These are phyloP conservation scores for Pionites leucogaster DNA, from an alignment of 2,113 vertebrate species.

Conservation along the genomic window DNA sequence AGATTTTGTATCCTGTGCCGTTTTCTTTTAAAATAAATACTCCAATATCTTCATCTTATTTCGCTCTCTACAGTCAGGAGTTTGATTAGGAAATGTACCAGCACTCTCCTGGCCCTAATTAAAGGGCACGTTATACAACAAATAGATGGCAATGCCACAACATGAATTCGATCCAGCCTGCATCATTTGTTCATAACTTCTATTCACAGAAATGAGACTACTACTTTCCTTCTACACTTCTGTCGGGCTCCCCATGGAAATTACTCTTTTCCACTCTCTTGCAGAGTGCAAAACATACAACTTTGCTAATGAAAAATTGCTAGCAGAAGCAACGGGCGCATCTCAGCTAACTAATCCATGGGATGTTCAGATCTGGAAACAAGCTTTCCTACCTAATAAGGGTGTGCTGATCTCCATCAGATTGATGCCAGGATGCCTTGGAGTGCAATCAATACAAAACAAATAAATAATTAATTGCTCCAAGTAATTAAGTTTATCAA, in stretches of 20 bases:
- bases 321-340: slow-evolving; percentile 52
- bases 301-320: slow-evolving; percentile 18
- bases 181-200: slow-evolving; percentile 28
- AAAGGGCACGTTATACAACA: slow-evolving; percentile 1
- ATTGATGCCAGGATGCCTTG: slow-evolving; percentile 47
- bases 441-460: slow-evolving; percentile 63
- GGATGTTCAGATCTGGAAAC: slow-evolving; percentile 34
- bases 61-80: not conserved
- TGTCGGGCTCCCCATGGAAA: slow-evolving; percentile 12
- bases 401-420: slow-evolving; percentile 43
- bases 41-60: not conserved
- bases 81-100: slow-evolving; percentile 31
- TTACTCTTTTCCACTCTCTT: not conserved
- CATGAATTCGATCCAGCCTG: not conserved
- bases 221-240: not conserved
- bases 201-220: not conserved
- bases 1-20: not conserved
- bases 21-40: slow-evolving; percentile 21
- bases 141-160: not conserved
- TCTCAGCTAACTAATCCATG: slow-evolving; percentile 43
- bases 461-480: slow-evolving; percentile 75
- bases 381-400: slow-evolving; percentile 60
- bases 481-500: slow-evolving; percentile 75
- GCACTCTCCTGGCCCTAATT: slow-evolving; percentile 49
- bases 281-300: not conserved